Percentiles rank a stretch among this genome's conserved stretches.
Conservation (phyloP, 2,888 invertebrate genomes). For the Buathra laborator region DNA sequence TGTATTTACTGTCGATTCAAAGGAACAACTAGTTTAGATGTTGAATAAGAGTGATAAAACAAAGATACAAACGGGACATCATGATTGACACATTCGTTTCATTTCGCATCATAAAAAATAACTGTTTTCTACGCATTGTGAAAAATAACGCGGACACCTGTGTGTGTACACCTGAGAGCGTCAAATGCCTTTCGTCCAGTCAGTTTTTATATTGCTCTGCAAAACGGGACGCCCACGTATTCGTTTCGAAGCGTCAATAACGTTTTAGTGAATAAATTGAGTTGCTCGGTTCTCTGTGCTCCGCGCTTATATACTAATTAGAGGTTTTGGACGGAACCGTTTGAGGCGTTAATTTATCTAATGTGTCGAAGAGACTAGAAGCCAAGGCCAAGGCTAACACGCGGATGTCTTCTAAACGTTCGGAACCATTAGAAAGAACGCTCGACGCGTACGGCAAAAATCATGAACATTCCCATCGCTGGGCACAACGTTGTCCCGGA, state of each 20-base stretch:
- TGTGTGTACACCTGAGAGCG: not conserved
- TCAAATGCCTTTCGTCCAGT: not conserved
- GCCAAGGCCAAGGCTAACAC: slow-evolving; percentile 18
- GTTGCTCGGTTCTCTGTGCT: not conserved
- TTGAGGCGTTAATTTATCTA: slow-evolving; percentile 62
- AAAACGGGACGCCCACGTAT: slow-evolving; percentile 9
- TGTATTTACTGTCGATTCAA: slow-evolving; percentile 23
- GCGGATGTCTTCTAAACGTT: slow-evolving; percentile 27
- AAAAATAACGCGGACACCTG: not conserved
- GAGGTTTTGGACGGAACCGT: slow-evolving; percentile 38
- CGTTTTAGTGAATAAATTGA: slow-evolving; percentile 41
- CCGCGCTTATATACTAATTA: slow-evolving; percentile 53
- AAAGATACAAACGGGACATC: slow-evolving; percentile 1
- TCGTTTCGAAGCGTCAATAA: slow-evolving; percentile 13
- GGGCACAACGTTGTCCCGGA: slow-evolving; percentile 38
- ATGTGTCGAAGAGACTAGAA: slow-evolving; percentile 38
- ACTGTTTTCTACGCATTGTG: not conserved
- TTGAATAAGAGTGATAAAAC: slow-evolving; percentile 3
- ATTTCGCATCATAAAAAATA: slow-evolving; percentile 17
- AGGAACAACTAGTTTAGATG: slow-evolving; percentile 18
- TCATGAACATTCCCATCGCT: not conserved
- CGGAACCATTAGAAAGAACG: slow-evolving; percentile 54
- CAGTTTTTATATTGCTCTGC: slow-evolving; percentile 16
- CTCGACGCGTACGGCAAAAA: slow-evolving; percentile 35
- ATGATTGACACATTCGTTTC: slow-evolving; percentile 26